phyloP scores from a whole-genome alignment of 1,140 invertebrate genomes.

The Drosophila lowei region DNA sequence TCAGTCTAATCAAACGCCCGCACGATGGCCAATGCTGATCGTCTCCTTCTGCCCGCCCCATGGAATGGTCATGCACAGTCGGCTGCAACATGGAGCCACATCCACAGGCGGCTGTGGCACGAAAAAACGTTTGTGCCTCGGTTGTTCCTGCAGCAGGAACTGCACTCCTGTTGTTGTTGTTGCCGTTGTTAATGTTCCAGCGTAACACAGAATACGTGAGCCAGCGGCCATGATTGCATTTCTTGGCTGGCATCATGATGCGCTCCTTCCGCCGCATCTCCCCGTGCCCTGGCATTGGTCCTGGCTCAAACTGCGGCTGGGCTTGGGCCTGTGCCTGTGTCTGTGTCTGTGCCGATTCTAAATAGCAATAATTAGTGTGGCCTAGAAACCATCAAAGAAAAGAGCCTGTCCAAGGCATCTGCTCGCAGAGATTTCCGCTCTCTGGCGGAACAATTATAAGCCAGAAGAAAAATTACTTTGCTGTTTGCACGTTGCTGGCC shows the following conservation, averaged over 20 bases:
- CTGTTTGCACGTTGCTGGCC: constrained; percentile 77
- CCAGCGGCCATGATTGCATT: constrained; percentile 77
- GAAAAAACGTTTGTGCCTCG: constrained; percentile 76
- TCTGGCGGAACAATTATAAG: constrained; percentile 71
- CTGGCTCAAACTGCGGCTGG: neutral
- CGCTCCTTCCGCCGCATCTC: constrained; percentile 8
- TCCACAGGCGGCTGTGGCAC: constrained; percentile 53
- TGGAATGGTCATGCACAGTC: constrained; percentile 66
- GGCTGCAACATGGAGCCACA: constrained; percentile 51
- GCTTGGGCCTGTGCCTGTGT: too few relatives aligned
- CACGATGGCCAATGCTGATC: constrained; percentile 61
- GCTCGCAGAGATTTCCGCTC: constrained; percentile 61
- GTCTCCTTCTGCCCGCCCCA: constrained; percentile 23
- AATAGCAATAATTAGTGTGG: constrained; percentile 81
- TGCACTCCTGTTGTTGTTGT: constrained; percentile 39
- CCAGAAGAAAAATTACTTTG: constrained; percentile 74
- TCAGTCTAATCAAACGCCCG: constrained; percentile 73
- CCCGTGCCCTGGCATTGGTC: constrained; percentile 28
- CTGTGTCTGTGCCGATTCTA: constrained; percentile 50
- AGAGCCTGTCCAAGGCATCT: constrained; percentile 7
- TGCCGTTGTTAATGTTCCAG: constrained; percentile 75
- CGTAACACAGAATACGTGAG: constrained; percentile 82
- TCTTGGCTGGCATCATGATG: constrained; percentile 56
- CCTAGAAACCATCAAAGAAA: constrained; percentile 76
- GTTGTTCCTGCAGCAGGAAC: constrained; percentile 39